Base-by-base conservation (phyloP, 2,113 vertebrate species). In the Pelusios castaneus region DNA sequence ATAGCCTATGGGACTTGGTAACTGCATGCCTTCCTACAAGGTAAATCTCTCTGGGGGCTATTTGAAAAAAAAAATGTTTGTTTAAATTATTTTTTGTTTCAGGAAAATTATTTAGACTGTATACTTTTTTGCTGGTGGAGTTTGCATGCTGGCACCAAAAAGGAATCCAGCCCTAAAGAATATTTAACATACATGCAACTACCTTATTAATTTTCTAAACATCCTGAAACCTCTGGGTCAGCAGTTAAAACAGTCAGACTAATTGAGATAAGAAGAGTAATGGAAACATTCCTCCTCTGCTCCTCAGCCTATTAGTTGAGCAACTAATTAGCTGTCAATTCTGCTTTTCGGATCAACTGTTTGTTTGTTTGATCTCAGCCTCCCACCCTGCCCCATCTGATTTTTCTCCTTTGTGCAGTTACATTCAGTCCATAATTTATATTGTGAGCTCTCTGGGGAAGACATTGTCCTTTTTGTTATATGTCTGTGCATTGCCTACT, bases 81-180 rank as follows among this genome's bases (percentile, higher is more conserved):
- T 49, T 90, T 58, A 27, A 5, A 38, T 45, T 88, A 43, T 51
- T 78, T 89, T 3, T 79, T 73, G 73, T 85, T 94, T 78, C n/a
- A 55, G 16, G 4, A 90, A 95, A 85, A 12, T 49, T 80, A 19
- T 78, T 34, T 87, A 6, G 2, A 11, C 31, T 73, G 19, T 21
- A 58, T 2, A 41, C 58, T 82, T 78, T 52, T 88, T 58, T 80
- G 3, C 38, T 45, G 10, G 1, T 8, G 0, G 54, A 38, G 29
- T 94, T 89, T 91, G 14, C 52, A 91, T 70, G 3, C 34, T 84
- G 84, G 63, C 67, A 60, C 24, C 16, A 75, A 79, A 93, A 85
- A 31, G 43, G 49, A 34, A 84, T 77, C 2, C 5, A 7, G 3
- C 67, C 54, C 13, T 82, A 90, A 85, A 34, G 2, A 47, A 10